Evolutionary conservation across 35 echinoderm and acorn worm genomes (phyloP), one percentile per base, ranked within the genome.

Genomic region (Apostichopus californicus): DNA sequence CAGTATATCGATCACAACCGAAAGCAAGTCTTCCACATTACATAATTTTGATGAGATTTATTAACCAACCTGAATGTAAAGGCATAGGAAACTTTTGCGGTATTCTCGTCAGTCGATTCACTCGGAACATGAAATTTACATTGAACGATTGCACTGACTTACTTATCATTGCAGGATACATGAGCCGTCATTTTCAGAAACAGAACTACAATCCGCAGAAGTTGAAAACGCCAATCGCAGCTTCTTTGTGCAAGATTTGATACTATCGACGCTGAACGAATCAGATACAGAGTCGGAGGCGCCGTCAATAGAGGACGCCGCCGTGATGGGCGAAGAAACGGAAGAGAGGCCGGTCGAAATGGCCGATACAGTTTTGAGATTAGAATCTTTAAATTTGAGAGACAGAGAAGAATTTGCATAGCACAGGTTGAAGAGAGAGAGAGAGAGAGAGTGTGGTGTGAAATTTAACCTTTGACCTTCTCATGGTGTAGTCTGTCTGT

Each of bases 181-280:
- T 56, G 97, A 96, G 73, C 93, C 97, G 90, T 70, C 93, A n/a
- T 86, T 96, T 56, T 91, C 95, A 88, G 97, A 99, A 54, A 92
- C 88, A 11, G 97, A 99, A 56, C 95, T 94, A 87, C 97, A 99
- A 92, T 59, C 81, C 15, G 61, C 88, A 80, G 97, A 99, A 86
- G 93, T 95, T 77, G 97, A 99, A 77, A 94, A 96, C 65, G 97
- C 97, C 25, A 95, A 99, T 87, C 93, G 95, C 63, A 99, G 97
- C 87, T 99, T 99, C 97, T 99, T 99, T 92, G 90, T 96, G 80
- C 97, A 99, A 86, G 97, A 99, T 71, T 77, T 99, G 52, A 96
- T 99, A 83, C 93, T 99, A 26, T 99, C 97, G 78, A 99, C 97
- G 22, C 93, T 99, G 70, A 95, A 99, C 61, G 97, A 99, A 34